Evolutionary conservation across 2,888 invertebrate species (phyloP).

Genomic region (Hesperia comma): DNA sequence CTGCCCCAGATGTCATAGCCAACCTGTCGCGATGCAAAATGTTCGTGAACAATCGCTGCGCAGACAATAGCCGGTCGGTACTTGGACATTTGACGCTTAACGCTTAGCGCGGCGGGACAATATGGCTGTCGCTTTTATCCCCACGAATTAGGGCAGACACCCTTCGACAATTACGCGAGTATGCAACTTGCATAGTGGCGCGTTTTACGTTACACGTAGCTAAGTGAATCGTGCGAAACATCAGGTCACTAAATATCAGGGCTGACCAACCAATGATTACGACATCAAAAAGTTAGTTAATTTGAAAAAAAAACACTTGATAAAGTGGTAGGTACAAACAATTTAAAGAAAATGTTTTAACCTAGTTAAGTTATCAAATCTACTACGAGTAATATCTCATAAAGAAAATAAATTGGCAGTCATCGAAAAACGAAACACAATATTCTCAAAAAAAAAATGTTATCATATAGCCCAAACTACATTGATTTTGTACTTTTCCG

Average conservation of each 20-base stretch:
- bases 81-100: slow-evolving; percentile 45
- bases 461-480: too few species aligned
- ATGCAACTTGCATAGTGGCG: slow-evolving; percentile 71
- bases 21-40: slow-evolving; percentile 40
- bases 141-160: slow-evolving; percentile 74
- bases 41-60: slow-evolving; percentile 23
- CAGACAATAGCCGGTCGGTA: slow-evolving; percentile 41
- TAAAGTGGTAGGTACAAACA: too few species aligned
- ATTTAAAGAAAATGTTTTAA: too few species aligned
- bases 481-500: too few species aligned
- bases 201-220: slow-evolving; percentile 69
- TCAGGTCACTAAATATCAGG: slow-evolving; percentile 53
- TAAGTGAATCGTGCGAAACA: slow-evolving; percentile 67
- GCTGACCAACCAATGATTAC: slow-evolving; percentile 49
- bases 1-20: slow-evolving; percentile 44
- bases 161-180: slow-evolving; percentile 72
- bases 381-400: too few species aligned
- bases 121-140: slow-evolving; percentile 59
- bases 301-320: too few species aligned
- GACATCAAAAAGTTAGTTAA: too few species aligned
- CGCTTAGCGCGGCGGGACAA: slow-evolving; percentile 72
- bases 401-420: too few species aligned
- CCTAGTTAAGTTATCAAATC: too few species aligned
- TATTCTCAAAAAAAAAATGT: too few species aligned
- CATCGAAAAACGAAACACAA: too few species aligned